Conservation (phyloP, 2,888 invertebrate species). For the Hirtodrosophila trivittata region DNA sequence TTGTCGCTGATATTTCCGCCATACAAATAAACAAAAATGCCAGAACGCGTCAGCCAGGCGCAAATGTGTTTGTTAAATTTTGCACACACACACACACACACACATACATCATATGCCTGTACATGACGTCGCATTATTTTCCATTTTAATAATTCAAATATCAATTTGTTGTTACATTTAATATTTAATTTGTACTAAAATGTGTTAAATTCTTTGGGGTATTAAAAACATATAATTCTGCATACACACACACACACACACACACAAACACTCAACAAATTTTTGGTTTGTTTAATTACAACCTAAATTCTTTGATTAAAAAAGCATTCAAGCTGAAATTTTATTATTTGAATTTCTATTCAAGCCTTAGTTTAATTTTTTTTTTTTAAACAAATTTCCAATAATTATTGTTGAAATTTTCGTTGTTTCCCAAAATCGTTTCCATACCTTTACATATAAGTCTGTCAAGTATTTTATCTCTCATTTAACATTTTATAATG, state of each 20-base stretch:
- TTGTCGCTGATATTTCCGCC: conserved; percentile 78
- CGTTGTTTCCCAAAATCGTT: too few species aligned
- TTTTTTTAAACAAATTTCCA: too few species aligned
- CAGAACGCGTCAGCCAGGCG: conserved; percentile 58
- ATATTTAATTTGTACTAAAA: conserved; percentile 79
- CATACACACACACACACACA: conserved; percentile 5
- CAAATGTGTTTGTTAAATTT: conserved; percentile 68
- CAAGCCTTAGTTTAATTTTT: background rate
- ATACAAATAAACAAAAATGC: conserved; percentile 71
- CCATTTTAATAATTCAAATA: conserved; percentile 78
- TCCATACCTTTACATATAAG: too few species aligned
- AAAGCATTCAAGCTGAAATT: conserved; percentile 21
- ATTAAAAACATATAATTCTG: conserved; percentile 54
- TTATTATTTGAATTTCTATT: conserved; percentile 11
- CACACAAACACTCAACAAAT: conserved; percentile 31
- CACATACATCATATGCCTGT: conserved; percentile 33
- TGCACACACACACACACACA: conserved; percentile 24
- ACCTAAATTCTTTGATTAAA: conserved; percentile 73
- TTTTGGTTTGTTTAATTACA: conserved; percentile 76
- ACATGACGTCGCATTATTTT: conserved; percentile 74
- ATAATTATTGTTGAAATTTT: too few species aligned
- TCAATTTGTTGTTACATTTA: conserved; percentile 78
- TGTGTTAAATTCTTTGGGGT: conserved; percentile 78
- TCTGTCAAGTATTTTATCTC: too few species aligned
- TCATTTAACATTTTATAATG: too few species aligned